These are phyloP conservation scores for Spodoptera picta DNA, from an alignment of 2,888 invertebrate species.

Conservation along the genomic window DNA sequence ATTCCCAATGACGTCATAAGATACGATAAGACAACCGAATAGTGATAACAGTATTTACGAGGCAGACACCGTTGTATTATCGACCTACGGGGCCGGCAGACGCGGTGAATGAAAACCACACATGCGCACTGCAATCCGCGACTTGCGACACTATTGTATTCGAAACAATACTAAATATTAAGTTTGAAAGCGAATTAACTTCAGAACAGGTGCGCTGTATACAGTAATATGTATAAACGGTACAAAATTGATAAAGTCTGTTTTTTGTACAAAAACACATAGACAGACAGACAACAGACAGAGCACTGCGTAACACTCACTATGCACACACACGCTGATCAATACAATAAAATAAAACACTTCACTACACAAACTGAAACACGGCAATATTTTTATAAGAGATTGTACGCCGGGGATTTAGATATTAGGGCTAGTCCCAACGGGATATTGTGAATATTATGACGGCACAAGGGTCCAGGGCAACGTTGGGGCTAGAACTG, in stretches of 20 bases:
- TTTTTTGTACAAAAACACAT: slow-evolving; percentile 30
- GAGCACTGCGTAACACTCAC: slow-evolving; percentile 16
- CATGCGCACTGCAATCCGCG: slow-evolving; percentile 64
- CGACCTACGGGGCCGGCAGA: slow-evolving; percentile 62
- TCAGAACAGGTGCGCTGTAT: neutral
- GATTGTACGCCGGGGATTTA: slow-evolving; percentile 13
- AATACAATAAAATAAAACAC: slow-evolving; percentile 12
- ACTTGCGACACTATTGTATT: slow-evolving; percentile 49
- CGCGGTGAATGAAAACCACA: slow-evolving; percentile 72
- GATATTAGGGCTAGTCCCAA: slow-evolving; percentile 5
- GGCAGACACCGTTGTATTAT: slow-evolving; percentile 56
- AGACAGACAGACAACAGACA: slow-evolving; percentile 32
- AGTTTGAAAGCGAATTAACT: slow-evolving; percentile 8
- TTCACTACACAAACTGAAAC: slow-evolving; percentile 13
- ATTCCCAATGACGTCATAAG: slow-evolving; percentile 6
- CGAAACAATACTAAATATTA: slow-evolving; percentile 44
- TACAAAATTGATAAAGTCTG: neutral
- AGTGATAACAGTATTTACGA: slow-evolving; percentile 55
- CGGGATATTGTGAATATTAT: slow-evolving; percentile 33
- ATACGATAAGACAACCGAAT: slow-evolving; percentile 20
- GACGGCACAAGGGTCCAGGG: slow-evolving; percentile 64
- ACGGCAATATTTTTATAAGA: slow-evolving; percentile 29
- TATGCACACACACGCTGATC: slow-evolving; percentile 16
- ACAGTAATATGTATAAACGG: neutral
- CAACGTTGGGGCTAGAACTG: slow-evolving; percentile 73